Base-by-base conservation (phyloP, 2,888 invertebrate genomes). In the Andrena trimmerana region DNA sequence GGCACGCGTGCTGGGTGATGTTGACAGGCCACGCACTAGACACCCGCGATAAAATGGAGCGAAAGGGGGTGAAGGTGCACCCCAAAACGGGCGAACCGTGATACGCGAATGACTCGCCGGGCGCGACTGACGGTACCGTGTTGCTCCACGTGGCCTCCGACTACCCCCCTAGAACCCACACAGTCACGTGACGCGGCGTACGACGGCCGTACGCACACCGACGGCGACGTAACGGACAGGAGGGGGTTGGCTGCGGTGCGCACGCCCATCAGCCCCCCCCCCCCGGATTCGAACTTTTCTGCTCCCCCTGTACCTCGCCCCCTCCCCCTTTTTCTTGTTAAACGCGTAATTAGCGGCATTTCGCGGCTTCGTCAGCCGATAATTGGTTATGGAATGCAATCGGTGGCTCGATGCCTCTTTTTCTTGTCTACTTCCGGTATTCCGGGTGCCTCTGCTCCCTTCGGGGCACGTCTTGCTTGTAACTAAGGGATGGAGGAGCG, bases 71-170 rank as follows among this genome's bases (percentile, higher is more conserved):
- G 31, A 57, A 50, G 66, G 50, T 20, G 54, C 73, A 68, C 65
- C 29, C 76, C 60, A 27, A 76, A 29, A 65, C 57, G 57, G 48
- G 69, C 65, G 74, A 31, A 76, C 69, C 82, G 89, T 89, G 90
- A 87, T 81, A 87, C 90, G 83, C 92, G 92, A 87, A 77, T 89
- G 92, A 86, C 92, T 92, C 90, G 92, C 92, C 86, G 88, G 83
- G 90, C 90, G 90, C 92, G 92, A 93, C 93, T 93, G 93, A 91
- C 91, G 91, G 90, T 90, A 88, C 92, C 89, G 91, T 91, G 92
- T 91, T 90, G 89, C 91, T 87, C 92, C 93, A 93, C 93, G 93
- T 93, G 93, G 93, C 88, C 89, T 84, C 85, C 85, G 86, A 86
- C 90, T 88, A 90, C 90, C 91, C 90, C 42, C 86, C 80, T 86